Conservation (phyloP, 2,797 vertebrate genomes). For the Rhincodon typus region DNA sequence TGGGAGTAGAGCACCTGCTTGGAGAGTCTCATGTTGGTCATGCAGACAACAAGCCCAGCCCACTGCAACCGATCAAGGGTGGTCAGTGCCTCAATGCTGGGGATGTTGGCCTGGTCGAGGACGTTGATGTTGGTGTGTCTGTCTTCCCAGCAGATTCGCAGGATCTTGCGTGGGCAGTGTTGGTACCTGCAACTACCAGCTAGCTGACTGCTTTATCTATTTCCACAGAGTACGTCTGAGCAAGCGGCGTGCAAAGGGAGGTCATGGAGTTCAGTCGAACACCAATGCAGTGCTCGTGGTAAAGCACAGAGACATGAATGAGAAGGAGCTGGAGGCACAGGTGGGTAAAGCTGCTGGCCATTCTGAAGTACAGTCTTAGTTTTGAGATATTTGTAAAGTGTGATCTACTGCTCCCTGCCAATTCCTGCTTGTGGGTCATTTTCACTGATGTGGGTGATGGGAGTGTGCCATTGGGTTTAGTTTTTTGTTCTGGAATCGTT, state of each 20-base stretch:
- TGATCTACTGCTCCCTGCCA: background rate
- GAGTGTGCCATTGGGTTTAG: background rate
- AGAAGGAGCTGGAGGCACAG: conserved; percentile 92
- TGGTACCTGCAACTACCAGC: background rate
- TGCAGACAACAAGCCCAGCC: no score
- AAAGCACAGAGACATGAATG: conserved; percentile 94
- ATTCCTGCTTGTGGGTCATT: background rate
- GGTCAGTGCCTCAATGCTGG: no score
- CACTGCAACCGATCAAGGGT: no score
- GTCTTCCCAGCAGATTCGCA: no score
- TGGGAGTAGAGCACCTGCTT: no score
- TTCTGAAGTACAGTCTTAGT: background rate
- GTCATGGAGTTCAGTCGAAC: conserved; percentile 72
- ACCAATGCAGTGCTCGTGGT: conserved; percentile 90
- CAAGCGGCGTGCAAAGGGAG: conserved; percentile 86
- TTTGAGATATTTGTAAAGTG: no score
- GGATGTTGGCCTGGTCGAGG: no score
- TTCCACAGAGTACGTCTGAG: conserved; percentile 79
- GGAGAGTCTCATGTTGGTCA: no score
- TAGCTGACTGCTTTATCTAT: background rate
- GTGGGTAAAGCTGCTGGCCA: conserved; percentile 49
- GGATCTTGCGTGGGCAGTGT: no score
- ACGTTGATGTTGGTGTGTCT: no score
- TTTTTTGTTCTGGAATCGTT: background rate
- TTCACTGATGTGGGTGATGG: background rate